Percentiles rank a stretch among this genome's conserved stretches.
phyloP scores from a whole-genome alignment of 2,888 invertebrate genomes.

The Phalangium opilio region DNA sequence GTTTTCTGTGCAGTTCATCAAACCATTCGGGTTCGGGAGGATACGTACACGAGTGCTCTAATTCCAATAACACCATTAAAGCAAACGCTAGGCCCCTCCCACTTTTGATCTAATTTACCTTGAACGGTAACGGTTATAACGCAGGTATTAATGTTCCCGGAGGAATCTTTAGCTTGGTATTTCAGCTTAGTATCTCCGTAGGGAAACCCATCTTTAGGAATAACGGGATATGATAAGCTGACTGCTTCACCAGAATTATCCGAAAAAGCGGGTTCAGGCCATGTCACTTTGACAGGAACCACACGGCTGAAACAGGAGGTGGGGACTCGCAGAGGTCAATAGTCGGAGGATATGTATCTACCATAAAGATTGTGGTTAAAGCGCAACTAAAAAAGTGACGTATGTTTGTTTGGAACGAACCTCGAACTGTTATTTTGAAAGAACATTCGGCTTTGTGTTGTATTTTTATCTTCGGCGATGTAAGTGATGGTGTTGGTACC shows the following conservation, averaged over 20 bases:
- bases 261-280: constrained; percentile 42
- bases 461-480: constrained; percentile 43
- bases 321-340: constrained; percentile 45
- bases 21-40: constrained; percentile 38
- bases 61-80: no score
- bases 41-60: constrained; percentile 35
- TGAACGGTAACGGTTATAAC: constrained; percentile 43
- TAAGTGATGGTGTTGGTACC: constrained; percentile 44
- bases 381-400: background rate
- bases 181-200: constrained; percentile 41
- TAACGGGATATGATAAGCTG: constrained; percentile 28
- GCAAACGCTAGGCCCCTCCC: no score
- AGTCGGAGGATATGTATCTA: constrained; percentile 41
- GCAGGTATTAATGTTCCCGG: constrained; percentile 43
- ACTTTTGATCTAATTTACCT: no score
- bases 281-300: constrained; percentile 35
- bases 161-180: constrained; percentile 43
- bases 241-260: constrained; percentile 40
- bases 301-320: constrained; percentile 32
- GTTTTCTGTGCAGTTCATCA: constrained; percentile 34
- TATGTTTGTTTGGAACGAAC: constrained; percentile 27
- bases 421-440: constrained; percentile 42
- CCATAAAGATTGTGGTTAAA: constrained; percentile 8
- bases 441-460: constrained; percentile 45
- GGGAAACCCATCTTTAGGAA: constrained; percentile 35